Evolutionary conservation across 2,797 vertebrate genomes (phyloP), one percentile per base, ranked within the genome.

Genomic region (Ctenopoma multispine): DNA sequence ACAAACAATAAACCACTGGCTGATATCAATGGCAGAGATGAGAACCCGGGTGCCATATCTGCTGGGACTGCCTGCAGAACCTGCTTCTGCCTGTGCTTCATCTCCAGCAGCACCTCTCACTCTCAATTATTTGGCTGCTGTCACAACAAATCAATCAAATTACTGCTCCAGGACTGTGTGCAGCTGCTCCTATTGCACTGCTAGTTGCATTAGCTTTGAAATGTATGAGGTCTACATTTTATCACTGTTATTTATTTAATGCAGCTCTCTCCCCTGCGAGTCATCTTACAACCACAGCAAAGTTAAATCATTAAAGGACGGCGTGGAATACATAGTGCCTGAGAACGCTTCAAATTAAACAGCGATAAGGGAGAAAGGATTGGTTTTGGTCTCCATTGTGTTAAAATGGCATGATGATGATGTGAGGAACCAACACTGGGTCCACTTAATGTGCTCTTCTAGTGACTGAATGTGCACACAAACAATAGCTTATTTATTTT

Each of bases 111-210:
- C 96, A 98, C 96, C 96, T 98, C 96, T 99, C 97, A 97, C 96
- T 99, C 97, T 97, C 96, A 98, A 98, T 98, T 98, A 98, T 97
- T 97, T 96, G 95, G 94, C 94, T 96, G 93, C 96, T 97, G 98
- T 98, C 97, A 98, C 96, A 99, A 97, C 96, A 98, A 97, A 98
- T 99, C 97, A 97, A 98, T 99, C 97, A 99, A 97, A 98, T 99
- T 99, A 98, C 86, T 93, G 94, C 92, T 92, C 92, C 90, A 94
- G 94, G 94, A 97, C 96, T 96, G 96, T 94, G 92, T 94, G 95
- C 95, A 97, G 95, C 95, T 95, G 93, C 92, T 95, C 94, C 94
- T 92, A 94, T 92, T 94, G 95, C 94, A 95, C 81, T 92, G 92
- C 94, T 94, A 95, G 95, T 93, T 92, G 93, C 93, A 97, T 97